Evolutionary conservation across 2,113 vertebrate species (phyloP), one percentile per base, ranked within the genome.

Genomic region (Oreocharis arfaki): DNA sequence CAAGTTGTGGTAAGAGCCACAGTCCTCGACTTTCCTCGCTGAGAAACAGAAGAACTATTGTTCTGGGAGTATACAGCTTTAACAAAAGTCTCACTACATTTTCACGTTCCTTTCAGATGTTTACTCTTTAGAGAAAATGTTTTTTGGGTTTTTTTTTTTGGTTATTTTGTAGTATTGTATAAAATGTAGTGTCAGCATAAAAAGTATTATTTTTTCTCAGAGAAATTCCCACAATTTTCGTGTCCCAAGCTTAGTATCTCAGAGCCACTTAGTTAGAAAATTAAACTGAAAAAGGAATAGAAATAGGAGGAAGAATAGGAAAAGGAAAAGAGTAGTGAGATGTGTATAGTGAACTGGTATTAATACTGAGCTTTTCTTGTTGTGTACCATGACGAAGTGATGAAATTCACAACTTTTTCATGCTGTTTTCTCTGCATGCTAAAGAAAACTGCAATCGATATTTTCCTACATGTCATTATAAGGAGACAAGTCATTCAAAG

Each of bases 391-490:
- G 12, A 73, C 8, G 75, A 57, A 55, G 69, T 76, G 87, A 87
- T 90, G 59, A 94, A 97, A 97, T 91, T 6, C 86, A 61, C 67
- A 90, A 95, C 32, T 81, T 88, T 86, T 96, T 96, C 85, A 78
- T 75, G 55, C 20, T 76, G 33, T 81, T 97, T 64, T 64, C 39
- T 87, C 87, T 84, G 53, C 68, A 47, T 76, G 44, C 41, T 61
- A 75, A 61, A 61, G 28, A 96, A 97, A 96, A 71, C 49, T 63
- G 70, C 78, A 89, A 97, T 98, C 96, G 86, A 90, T 97, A 95
- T 96, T 98, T 97, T 97, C 93, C 91, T 96, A 65, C 94, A 81
- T 97, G 92, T 96, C 95, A 90, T 97, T 96, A 92, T 87, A 90
- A 97, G 82, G 93, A 96, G 97, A 94, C 68, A 96, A 79, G 95